Evolutionary conservation across 2,113 vertebrate genomes (phyloP), one percentile per base, ranked within the genome.

Genomic region (Otocyon megalotis): DNA sequence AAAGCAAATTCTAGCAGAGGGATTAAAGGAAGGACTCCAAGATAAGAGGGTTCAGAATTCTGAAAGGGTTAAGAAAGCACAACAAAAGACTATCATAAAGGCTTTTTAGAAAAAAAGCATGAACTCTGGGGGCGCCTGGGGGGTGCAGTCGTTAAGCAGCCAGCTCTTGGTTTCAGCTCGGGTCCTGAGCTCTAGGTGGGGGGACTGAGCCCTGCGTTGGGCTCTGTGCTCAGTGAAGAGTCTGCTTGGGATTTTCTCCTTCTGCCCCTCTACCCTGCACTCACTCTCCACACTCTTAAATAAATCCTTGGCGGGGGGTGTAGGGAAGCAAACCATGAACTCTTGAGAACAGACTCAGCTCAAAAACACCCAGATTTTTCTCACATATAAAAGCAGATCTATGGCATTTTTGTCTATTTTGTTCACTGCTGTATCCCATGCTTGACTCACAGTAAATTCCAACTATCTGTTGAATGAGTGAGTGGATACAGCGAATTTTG

Each of bases 1-100:
- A 54, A 87, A 80, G 5, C 30, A 54, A 86, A 95, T 92, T 89
- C 74, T 92, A 92, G 88, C 30, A 93, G 30, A 48, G 71, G 26
- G 19, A 60, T 35, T 58, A 79, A 54, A 86, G 65, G 56, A 62
- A 94, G 28, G 16, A 81, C 20, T 43, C 43, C 3, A 88, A 30
- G 22, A 82, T 71, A 88, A 86, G 85, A 71, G 53, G 24, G 35
- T 35, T 32, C 85, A 8, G 22, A 5, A 43, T 37, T 82, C 77
- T 81, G 16, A 88, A 85, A 92, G 4, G 32, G 37, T 79, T 74
- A 58, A 95, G 30, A 88, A 88, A 58, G 15, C 72, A 77, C 24
- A 89, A 19, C 10, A 22, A 81, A 90, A 50, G 37, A 69, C 43
- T 65, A 89, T 24, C 30, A 77, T 43, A 90, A 76, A 72, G 30